Percentiles rank a stretch among this genome's conserved stretches.
phyloP scores from a whole-genome alignment of 2,888 invertebrate species.

The Lissocephala sabroskyi region DNA sequence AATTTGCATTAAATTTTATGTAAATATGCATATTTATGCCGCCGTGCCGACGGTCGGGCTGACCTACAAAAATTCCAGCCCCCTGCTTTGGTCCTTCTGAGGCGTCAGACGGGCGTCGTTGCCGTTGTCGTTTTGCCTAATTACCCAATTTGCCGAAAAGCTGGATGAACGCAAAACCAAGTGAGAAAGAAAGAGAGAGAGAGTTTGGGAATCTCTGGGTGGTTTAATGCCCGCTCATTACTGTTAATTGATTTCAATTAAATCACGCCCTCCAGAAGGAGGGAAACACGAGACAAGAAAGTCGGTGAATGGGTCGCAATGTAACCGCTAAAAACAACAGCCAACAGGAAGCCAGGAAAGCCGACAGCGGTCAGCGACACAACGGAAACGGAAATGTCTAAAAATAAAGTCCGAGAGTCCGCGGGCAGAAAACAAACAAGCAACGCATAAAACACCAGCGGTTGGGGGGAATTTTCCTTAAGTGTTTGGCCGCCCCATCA shows the following conservation, averaged over 20 bases:
- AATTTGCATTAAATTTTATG: constrained; percentile 42
- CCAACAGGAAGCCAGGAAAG: constrained; percentile 6
- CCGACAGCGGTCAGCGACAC: not conserved
- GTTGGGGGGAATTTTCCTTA: constrained; percentile 14
- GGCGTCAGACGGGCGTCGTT: too few species aligned
- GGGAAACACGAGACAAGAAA: constrained; percentile 19
- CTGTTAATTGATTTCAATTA: constrained; percentile 73
- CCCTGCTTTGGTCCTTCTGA: too few species aligned
- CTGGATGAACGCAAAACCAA: too few species aligned
- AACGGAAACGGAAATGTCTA: constrained; percentile 43
- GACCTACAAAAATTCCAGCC: too few species aligned
- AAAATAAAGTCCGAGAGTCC: constrained; percentile 14
- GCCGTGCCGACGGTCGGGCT: not conserved
- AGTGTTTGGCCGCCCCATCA: constrained; percentile 30
- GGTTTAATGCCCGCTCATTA: constrained; percentile 71
- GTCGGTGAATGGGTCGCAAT: constrained; percentile 38
- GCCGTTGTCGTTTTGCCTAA: too few species aligned
- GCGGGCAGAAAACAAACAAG: constrained; percentile 15
- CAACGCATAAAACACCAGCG: too few species aligned
- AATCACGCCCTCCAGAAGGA: constrained; percentile 59
- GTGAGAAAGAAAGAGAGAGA: too few species aligned
- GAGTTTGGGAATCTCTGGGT: constrained; percentile 21
- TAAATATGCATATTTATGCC: constrained; percentile 9
- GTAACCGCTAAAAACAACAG: constrained; percentile 35
- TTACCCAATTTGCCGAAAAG: too few species aligned